phyloP scores from a whole-genome alignment of 2,888 invertebrate species.

The Hedya salicella region DNA sequence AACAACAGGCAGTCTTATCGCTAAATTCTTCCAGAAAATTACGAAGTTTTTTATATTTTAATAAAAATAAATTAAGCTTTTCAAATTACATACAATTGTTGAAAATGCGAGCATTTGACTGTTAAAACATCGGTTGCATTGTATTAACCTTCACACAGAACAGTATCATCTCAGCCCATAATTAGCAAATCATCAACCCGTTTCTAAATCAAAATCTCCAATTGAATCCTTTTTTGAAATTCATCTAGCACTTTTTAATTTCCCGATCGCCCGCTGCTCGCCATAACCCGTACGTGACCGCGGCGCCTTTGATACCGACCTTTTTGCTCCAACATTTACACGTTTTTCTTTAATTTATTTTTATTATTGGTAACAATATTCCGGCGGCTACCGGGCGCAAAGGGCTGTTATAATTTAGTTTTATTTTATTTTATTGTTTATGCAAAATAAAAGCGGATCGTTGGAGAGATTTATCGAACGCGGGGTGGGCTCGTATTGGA shows the following conservation, averaged over 20 bases:
- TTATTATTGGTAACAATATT: constrained; percentile 82
- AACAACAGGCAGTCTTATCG: too few species aligned
- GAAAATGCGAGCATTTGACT: too few species aligned
- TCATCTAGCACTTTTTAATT: constrained; percentile 74
- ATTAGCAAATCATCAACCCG: constrained; percentile 31
- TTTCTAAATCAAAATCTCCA: constrained; percentile 57
- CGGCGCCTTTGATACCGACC: constrained; percentile 76
- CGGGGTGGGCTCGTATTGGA: constrained; percentile 59
- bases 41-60: too few species aligned
- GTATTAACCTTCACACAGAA: background rate
- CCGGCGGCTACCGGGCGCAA: constrained; percentile 81
- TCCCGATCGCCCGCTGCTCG: constrained; percentile 75
- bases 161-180: background rate
- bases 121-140: too few species aligned
- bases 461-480: constrained; percentile 75
- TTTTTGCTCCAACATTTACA: constrained; percentile 72
- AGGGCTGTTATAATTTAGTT: constrained; percentile 81
- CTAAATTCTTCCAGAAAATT: too few species aligned
- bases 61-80: too few species aligned
- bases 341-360: constrained; percentile 75
- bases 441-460: constrained; percentile 81
- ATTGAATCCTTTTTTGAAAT: constrained; percentile 51
- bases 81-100: too few species aligned
- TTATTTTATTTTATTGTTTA: constrained; percentile 65
- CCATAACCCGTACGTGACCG: constrained; percentile 83